Base-by-base conservation (phyloP, 2,113 vertebrate genomes). In the Polypterus bichir region DNA sequence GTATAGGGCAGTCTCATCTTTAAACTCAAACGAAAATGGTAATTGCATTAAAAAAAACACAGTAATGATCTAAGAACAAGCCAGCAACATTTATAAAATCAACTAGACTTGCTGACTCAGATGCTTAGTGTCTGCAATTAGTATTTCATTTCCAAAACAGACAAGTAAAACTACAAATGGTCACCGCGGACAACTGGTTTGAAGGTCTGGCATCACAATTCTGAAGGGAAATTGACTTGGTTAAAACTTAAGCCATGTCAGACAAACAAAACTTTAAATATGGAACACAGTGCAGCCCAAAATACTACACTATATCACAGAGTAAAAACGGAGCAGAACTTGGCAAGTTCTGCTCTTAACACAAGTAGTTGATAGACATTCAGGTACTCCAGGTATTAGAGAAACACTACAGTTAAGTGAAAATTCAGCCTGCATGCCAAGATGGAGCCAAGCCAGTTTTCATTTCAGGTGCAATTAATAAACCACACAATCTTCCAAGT, bases 181-280 rank as follows among this genome's bases (percentile, higher is more conserved):
- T 52, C 51, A 52, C 63, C 4, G 67, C 60, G 72, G 71, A 71
- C 66, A 6, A 27, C 44, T 62, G 68, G 65, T 73, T 74, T 6
- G 53, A 58, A 62, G 55, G 83, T 88, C 82, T 87, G 83, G 83
- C 84, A 87, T 84, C 84, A 88, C 83, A 84, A 84, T 82, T 70
- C 56, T 46, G 63, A 68, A 52, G 56, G 7, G 1, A 7, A 7
- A 45, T 45, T 48, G 58, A 61, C 48, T 47, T 3, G 3, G 10
- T 51, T n/a, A 11, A 59, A 9, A 51, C 9, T 51, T 3, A 52
- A 52, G 6, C 9, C 9, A 4, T 52, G 7, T 52, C 10, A 52
- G 3, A 52, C 7, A 52, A 4, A 8, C 10, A 3, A 7, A 52
- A 10, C 7, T 52, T 52, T 52, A 45, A 54, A 57, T 74, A 85